Base-by-base conservation (phyloP, 2,888 invertebrate genomes). In the Drosophila peninsularis region DNA sequence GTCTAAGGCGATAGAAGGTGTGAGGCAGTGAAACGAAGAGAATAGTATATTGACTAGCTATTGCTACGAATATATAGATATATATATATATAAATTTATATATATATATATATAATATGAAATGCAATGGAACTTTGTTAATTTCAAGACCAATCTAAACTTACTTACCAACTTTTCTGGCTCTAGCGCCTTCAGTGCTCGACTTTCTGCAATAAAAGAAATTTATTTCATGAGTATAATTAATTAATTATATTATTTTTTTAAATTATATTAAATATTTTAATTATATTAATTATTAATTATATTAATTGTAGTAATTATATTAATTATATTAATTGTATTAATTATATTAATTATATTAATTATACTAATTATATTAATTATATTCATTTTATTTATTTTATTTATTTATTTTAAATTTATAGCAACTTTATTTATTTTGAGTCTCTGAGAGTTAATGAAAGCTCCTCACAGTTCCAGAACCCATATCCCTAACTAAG, bases 1-100 rank as follows among this genome's bases (percentile, higher is more conserved):
- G 47, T 70, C 77, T 71, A 73, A 56, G 58, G 62, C 64, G 71
- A 75, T 70, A 71, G 64, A 75, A 69, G 68, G 73, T 71, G 66
- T 30, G 11, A 62, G 0, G 5, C 5, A 17, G 17, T 21, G 13
- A 41, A 41, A 62, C 41, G 1, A 45, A 21, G 50, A n/a, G 10
- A 24, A 24, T n/a, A 36, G 11, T 5, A 11, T 52, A 50, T 34
- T 36, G 5, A 24, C 24, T n/a, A 36, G 5, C 50, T 21, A 0
- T 19, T 24, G 6, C 24, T n/a, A 19, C 2, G 13, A 19, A 1
- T 19, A 7, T 0, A 13, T 13, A 1, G 4, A 41, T 11, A 13
- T 41, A 19, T 41, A 13, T 41, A 34, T 13, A 34, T 1, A 34
- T 13, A 13, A 5, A 13, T 34, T 5, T 34, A 13, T 34, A 34